phyloP scores from a whole-genome alignment of 2,888 invertebrate genomes.

The Actias luna region DNA sequence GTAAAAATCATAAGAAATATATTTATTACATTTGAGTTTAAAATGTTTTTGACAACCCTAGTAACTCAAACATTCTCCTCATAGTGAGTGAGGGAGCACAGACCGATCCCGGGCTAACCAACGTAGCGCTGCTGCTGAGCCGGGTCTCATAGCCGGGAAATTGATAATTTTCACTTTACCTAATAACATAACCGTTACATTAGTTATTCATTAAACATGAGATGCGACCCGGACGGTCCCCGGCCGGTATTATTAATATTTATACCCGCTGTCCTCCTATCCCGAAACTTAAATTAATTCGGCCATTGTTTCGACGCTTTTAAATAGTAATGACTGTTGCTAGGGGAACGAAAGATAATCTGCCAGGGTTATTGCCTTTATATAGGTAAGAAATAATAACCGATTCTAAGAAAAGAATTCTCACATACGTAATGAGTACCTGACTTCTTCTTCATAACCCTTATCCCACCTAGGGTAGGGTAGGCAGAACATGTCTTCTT shows the following conservation, averaged over 20 bases:
- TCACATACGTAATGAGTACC: no score
- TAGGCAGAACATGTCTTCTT: no score
- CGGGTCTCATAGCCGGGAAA: conserved; percentile 49
- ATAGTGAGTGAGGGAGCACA: conserved; percentile 65
- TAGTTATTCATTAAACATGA: conserved; percentile 73
- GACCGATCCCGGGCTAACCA: conserved; percentile 36
- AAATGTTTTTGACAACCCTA: conserved; percentile 46
- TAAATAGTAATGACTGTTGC: conserved; percentile 42
- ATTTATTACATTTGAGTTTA: no score
- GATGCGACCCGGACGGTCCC: conserved; percentile 61
- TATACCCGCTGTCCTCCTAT: conserved; percentile 64
- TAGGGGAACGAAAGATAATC: not conserved
- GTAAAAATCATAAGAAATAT: no score
- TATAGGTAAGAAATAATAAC: no score
- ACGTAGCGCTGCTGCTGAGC: conserved; percentile 32
- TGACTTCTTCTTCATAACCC: no score
- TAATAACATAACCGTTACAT: conserved; percentile 64
- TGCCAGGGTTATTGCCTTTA: not conserved
- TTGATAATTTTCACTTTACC: conserved; percentile 71
- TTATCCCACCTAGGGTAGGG: no score
- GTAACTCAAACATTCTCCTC: conserved; percentile 49
- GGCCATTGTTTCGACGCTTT: conserved; percentile 43
- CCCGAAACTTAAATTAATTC: conserved; percentile 68
- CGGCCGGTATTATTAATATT: conserved; percentile 67
- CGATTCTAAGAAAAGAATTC: no score